Conservation (phyloP, 2,113 vertebrate species). For the Cottus gobio region DNA sequence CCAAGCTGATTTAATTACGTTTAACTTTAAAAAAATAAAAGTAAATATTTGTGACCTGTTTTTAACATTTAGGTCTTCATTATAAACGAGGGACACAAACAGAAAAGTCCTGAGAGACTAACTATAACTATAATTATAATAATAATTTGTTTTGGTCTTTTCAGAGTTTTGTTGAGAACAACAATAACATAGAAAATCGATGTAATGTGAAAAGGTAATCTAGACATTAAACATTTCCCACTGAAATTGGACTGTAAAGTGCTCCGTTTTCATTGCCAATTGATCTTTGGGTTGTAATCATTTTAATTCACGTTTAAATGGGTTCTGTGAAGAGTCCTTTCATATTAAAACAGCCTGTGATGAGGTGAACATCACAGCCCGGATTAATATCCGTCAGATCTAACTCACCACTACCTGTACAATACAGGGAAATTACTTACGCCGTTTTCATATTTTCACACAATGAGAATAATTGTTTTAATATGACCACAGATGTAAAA, state of each 20-base stretch:
- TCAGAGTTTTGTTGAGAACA: neutral
- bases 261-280: constrained; percentile 12
- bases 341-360: constrained; percentile 19
- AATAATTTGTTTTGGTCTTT: neutral
- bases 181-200: neutral
- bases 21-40: neutral
- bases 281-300: neutral
- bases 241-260: neutral
- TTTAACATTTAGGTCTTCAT: neutral
- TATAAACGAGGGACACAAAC: neutral
- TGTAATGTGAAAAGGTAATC: neutral
- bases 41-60: neutral
- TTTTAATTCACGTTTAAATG: constrained; percentile 1
- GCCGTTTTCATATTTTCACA: constrained; percentile 5
- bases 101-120: neutral
- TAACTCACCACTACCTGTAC: neutral
- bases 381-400: constrained; percentile 13
- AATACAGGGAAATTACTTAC: constrained; percentile 8
- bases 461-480: constrained; percentile 57
- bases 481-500: constrained; percentile 68
- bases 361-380: neutral
- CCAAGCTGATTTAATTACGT: neutral
- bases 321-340: constrained; percentile 7
- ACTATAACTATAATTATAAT: no score
- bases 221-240: neutral